A percentile compares a stretch with the other conserved stretches of the same genome.
Conservation (phyloP, 2,113 vertebrate species). For the Fregetta grallaria region DNA sequence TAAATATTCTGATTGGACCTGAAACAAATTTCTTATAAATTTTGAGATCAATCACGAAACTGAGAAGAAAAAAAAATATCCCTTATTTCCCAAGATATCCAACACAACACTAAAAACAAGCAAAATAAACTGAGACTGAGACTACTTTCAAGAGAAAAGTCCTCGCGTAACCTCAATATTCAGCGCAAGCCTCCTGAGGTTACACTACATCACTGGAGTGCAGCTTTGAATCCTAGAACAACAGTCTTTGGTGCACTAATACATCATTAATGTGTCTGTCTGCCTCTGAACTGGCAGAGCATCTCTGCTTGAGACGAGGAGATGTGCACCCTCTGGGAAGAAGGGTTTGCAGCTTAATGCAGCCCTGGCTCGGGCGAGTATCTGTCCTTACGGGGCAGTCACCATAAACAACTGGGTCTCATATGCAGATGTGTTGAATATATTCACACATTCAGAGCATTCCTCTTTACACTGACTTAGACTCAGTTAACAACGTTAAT, state of each 20-base stretch:
- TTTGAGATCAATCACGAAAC: too few relatives aligned
- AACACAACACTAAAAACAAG: neutral
- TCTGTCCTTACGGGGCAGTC: neutral
- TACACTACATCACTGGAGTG: neutral
- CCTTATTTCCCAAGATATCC: neutral
- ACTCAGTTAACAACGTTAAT: neutral
- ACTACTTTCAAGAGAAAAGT: neutral
- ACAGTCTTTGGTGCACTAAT: neutral
- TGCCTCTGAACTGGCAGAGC: neutral
- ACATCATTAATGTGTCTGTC: conserved; percentile 30
- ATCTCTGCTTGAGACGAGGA: neutral
- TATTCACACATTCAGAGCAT: neutral
- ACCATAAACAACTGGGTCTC: neutral
- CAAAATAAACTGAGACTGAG: neutral
- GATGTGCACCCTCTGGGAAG: neutral
- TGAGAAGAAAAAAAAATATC: neutral
- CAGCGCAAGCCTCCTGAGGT: conserved; percentile 9
- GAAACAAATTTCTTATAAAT: too few relatives aligned
- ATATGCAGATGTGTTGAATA: neutral
- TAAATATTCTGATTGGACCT: too few relatives aligned
- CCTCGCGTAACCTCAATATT: neutral
- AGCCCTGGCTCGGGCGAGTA: rapidly evolving
- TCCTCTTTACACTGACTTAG: neutral
- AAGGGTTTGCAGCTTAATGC: neutral
- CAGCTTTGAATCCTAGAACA: conserved; percentile 20